A percentile compares a stretch with the other conserved stretches of the same genome.
phyloP scores from a whole-genome alignment of 2,113 vertebrate species.

The Acinonyx jubatus region DNA sequence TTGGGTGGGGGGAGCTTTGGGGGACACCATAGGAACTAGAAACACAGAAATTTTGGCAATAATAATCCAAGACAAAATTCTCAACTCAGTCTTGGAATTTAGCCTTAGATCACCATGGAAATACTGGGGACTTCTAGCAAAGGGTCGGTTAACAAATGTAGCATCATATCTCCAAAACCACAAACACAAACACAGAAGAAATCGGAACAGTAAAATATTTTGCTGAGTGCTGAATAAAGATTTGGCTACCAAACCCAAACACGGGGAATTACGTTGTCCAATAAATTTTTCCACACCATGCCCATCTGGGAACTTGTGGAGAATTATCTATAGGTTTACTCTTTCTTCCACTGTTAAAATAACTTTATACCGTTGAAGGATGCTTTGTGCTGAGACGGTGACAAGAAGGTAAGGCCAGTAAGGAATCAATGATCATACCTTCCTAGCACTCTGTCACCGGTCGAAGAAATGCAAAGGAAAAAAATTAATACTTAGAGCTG shows the following conservation, averaged over 20 bases:
- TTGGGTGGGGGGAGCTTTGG: too few species aligned
- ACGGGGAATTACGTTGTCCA: not conserved
- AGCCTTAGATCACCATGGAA: not conserved
- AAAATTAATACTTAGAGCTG: not conserved
- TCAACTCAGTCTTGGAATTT: not conserved
- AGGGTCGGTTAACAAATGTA: not conserved
- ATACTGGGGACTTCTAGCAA: too few species aligned
- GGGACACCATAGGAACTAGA: not conserved
- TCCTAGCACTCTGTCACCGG: not conserved
- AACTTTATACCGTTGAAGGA: not conserved
- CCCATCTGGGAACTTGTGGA: not conserved
- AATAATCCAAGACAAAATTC: not conserved
- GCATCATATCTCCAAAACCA: not conserved
- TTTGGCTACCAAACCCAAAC: not conserved
- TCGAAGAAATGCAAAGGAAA: not conserved
- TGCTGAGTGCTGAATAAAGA: not conserved
- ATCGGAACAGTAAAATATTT: not conserved
- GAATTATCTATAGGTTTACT: not conserved
- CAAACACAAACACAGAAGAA: not conserved
- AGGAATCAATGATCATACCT: not conserved
- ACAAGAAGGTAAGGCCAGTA: not conserved
- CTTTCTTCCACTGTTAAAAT: not conserved
- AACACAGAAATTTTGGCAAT: not conserved
- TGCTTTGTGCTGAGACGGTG: not conserved
- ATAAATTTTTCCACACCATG: not conserved